Conservation (phyloP, 2,888 invertebrate genomes). For the Pammene fasciana region DNA sequence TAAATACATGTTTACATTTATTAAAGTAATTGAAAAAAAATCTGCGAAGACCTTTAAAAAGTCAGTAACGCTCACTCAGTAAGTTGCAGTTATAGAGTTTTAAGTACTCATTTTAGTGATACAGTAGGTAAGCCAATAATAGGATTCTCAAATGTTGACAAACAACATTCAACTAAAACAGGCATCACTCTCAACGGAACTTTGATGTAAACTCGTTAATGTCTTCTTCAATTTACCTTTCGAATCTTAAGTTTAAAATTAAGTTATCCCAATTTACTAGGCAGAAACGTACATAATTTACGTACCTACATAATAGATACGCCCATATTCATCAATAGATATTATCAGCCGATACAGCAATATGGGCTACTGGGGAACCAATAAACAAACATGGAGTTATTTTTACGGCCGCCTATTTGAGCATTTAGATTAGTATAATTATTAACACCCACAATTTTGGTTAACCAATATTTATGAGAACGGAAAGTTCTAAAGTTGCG, state of each 20-base stretch:
- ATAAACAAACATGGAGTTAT: conserved; percentile 63
- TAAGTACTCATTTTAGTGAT: neutral
- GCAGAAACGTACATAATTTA: too few species aligned
- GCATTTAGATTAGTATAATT: conserved; percentile 59
- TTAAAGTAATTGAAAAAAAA: too few species aligned
- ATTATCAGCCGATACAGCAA: conserved; percentile 37
- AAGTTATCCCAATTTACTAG: conserved; percentile 32
- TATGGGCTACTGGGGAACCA: conserved; percentile 55
- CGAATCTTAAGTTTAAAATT: conserved; percentile 27
- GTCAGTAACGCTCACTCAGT: too few species aligned
- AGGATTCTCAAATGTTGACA: neutral
- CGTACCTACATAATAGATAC: conserved; percentile 10
- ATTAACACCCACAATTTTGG: conserved; percentile 61
- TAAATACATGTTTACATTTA: too few species aligned
- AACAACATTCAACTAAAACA: conserved; percentile 3
- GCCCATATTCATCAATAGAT: conserved; percentile 36
- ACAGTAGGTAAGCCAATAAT: neutral
- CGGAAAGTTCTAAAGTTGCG: conserved; percentile 7
- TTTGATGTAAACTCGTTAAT: conserved; percentile 20
- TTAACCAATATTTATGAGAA: conserved; percentile 39
- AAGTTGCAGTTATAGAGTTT: too few species aligned
- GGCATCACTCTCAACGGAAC: conserved; percentile 11
- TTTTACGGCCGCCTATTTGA: conserved; percentile 54
- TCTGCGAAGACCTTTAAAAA: too few species aligned
- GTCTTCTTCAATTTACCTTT: conserved; percentile 31